Evolutionary conservation across 2,888 invertebrate species (phyloP), one percentile per base, ranked within the genome.

Genomic region (Seladonia tumulorum): DNA sequence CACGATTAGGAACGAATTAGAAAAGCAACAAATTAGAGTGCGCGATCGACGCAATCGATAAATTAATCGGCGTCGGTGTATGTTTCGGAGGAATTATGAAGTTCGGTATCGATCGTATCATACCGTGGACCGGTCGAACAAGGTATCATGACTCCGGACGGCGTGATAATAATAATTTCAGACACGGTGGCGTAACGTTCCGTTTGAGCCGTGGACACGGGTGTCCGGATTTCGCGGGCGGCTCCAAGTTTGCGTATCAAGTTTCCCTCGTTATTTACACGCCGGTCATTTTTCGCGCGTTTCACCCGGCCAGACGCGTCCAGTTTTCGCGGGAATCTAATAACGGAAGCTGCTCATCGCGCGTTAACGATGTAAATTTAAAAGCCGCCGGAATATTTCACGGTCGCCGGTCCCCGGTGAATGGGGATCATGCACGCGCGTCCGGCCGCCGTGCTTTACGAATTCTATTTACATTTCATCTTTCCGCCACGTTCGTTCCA

Each of bases 381-480:
- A 85, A 85, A 81, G 85, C 77, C 35, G 78, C 63, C 77, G 78
- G 68, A 77, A 85, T 85, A 86, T 79, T 85, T 85, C 85, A 76
- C 76, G 60, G 72, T 79, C 12, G 70, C 49, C 71, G 25, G 57
- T 8, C n/a, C 42, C 12, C 29, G 39, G 22, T 78, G 79, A 73
- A 86, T 82, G 45, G 76, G 53, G 57, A 60, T 18, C 49, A 8
- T 25, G 29, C n/a, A 29, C 66, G 60, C 29, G 49, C 49, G 22
- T 22, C 42, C 73, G 74, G 70, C 60, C 49, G 39, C 63, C 74
- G 63, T 29, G 76, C 77, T 73, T 68, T 68, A 77, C 80, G 88
- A 90, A 89, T 89, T 87, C 85, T 89, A 90, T 89, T 90, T 89
- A 88, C 87, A 90, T 90, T 89, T 90, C 88, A 89, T 89, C 88